Evolutionary conservation across 2,113 vertebrate species (phyloP).

Genomic region (Pica pica): DNA sequence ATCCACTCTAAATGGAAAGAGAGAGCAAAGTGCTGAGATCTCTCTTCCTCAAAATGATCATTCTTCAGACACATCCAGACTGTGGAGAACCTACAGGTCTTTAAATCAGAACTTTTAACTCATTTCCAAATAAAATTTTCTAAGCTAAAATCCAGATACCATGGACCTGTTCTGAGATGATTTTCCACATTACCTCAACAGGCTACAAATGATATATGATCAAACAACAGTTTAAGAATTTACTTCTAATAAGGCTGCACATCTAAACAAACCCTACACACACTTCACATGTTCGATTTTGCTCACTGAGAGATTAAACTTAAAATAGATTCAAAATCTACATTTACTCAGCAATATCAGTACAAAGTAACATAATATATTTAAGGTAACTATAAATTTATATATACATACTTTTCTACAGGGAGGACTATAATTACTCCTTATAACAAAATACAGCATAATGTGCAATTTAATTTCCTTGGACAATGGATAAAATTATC

Average conservation of each 20-base stretch:
- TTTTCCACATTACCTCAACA: background rate
- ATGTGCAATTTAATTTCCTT: background rate
- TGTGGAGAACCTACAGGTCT: background rate
- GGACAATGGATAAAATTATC: background rate
- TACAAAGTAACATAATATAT: background rate
- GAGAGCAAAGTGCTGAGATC: background rate
- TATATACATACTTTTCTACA: background rate
- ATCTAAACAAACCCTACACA: background rate
- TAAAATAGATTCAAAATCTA: background rate
- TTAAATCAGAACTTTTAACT: background rate
- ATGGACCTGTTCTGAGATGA: background rate
- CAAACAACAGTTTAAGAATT: background rate
- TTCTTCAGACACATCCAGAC: background rate
- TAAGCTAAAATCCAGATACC: background rate
- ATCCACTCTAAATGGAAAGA: background rate
- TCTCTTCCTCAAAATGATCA: background rate
- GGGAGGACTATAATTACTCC: background rate
- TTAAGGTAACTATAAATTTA: background rate
- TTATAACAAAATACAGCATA: background rate
- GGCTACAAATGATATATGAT: fast-evolving
- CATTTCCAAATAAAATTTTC: background rate
- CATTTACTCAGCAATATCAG: background rate
- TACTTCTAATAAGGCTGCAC: background rate
- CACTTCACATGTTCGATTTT: background rate
- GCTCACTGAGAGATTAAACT: background rate